These are phyloP conservation scores for Drosophila kikkawai DNA, from an alignment of 1,140 invertebrate species.

Conservation along the genomic window DNA sequence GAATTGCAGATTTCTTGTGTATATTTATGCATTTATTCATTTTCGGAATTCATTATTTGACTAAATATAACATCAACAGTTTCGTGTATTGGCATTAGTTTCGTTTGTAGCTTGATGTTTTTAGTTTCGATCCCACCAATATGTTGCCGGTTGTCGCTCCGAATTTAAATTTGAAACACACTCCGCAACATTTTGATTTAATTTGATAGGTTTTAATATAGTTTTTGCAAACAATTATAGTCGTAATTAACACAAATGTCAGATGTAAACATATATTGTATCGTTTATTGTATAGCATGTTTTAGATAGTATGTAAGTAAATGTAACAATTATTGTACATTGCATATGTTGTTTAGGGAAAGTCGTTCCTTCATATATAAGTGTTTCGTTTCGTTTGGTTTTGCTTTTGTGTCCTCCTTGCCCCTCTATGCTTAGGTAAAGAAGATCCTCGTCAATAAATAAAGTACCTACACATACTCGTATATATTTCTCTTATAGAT, in stretches of 20 bases:
- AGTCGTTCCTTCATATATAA: constrained; percentile 15
- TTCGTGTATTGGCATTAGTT: constrained; percentile 76
- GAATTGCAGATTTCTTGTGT: constrained; percentile 24
- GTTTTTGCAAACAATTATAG: constrained; percentile 78
- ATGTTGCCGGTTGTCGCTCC: constrained; percentile 22
- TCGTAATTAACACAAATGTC: constrained; percentile 79
- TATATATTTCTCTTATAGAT: constrained; percentile 34
- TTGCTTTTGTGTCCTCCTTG: constrained; percentile 11
- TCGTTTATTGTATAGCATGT: constrained; percentile 50
- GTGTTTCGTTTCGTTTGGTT: constrained; percentile 2
- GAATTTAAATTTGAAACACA: constrained; percentile 44
- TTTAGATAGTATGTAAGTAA: constrained; percentile 46
- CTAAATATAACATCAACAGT: constrained; percentile 82
- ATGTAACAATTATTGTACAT: constrained; percentile 52
- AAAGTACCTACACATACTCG: constrained; percentile 11
- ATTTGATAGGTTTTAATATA: constrained; percentile 68
- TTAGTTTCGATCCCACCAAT: constrained; percentile 41
- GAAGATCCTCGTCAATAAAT: constrained; percentile 24
- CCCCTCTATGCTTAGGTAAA: constrained; percentile 11
- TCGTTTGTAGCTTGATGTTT: constrained; percentile 32
- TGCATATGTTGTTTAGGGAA: constrained; percentile 35
- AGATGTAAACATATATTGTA: constrained; percentile 59
- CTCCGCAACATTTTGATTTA: constrained; percentile 49
- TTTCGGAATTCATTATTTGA: constrained; percentile 72
- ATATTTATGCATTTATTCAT: constrained; percentile 76